Conservation (phyloP, 35 echinoderm and acorn worm genomes). For the Diadema setosum region DNA sequence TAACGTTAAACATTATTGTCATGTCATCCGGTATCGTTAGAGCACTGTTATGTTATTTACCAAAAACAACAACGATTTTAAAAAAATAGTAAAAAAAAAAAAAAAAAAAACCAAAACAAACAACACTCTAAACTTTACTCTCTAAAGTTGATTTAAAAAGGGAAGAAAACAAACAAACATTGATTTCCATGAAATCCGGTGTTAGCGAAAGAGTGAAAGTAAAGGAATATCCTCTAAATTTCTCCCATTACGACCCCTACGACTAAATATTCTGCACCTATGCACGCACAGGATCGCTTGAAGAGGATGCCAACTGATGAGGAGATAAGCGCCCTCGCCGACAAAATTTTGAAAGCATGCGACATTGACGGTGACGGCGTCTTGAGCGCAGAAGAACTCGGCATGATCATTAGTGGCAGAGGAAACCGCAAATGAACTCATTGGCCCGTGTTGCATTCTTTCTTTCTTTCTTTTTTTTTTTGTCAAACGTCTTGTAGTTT, state of each 20-base stretch:
- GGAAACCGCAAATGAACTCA: too few relatives aligned
- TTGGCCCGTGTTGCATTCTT: too few relatives aligned
- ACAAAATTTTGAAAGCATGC: not conserved
- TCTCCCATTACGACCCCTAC: too few relatives aligned
- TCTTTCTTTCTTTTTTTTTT: too few relatives aligned
- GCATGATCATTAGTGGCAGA: not conserved
- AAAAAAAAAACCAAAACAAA: not conserved
- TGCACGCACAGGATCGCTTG: not conserved
- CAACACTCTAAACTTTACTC: not conserved
- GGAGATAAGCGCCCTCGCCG: not conserved
- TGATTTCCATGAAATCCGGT: not conserved
- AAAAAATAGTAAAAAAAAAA: not conserved
- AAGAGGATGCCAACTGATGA: not conserved
- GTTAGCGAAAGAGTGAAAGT: not conserved
- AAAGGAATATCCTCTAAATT: not conserved
- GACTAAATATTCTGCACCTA: not conserved
- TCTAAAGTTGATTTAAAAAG: too few relatives aligned
- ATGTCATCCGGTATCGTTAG: not conserved
- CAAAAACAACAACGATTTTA: not conserved
- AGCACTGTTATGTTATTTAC: not conserved
- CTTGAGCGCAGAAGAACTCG: not conserved
- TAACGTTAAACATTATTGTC: not conserved
- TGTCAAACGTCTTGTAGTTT: too few relatives aligned
- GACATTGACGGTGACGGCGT: not conserved
- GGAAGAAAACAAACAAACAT: too few relatives aligned